Conservation (phyloP, 2,797 vertebrate genomes). For the Esox lucius region DNA sequence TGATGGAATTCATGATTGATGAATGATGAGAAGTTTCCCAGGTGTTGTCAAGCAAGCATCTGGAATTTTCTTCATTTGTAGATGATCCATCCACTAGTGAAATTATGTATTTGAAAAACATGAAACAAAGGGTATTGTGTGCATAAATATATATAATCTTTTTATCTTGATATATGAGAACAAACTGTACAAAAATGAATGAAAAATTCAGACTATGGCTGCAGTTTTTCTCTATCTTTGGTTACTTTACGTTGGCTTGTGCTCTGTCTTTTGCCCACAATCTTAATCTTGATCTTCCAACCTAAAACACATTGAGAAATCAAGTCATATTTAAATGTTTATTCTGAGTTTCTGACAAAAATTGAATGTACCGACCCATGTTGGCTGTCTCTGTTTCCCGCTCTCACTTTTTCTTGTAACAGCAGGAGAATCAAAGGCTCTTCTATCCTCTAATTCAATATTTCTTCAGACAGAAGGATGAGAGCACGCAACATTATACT, state of each 20-base stretch:
- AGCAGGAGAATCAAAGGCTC: conserved; percentile 49
- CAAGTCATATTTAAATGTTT: background rate
- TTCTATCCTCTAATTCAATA: conserved; percentile 61
- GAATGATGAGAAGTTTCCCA: no score
- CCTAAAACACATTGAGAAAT: background rate
- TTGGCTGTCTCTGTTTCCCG: background rate
- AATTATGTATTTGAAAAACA: no score
- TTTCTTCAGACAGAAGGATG: conserved; percentile 35
- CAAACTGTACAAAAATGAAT: no score
- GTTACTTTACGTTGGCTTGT: background rate
- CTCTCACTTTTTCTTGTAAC: conserved; percentile 15
- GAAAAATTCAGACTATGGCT: no score
- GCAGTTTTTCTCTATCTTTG: background rate
- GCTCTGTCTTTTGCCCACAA: background rate
- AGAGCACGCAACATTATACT: conserved; percentile 58
- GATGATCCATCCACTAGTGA: no score
- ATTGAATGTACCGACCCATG: background rate
- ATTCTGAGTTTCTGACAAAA: background rate
- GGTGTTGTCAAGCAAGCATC: no score
- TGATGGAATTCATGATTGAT: no score
- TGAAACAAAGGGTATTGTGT: no score
- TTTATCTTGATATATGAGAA: background rate
- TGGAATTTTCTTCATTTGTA: no score
- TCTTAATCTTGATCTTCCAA: background rate
- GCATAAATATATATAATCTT: no score